A percentile compares a stretch with the other conserved stretches of the same genome.
Evolutionary conservation across 2,888 invertebrate genomes (phyloP).

Genomic region (Clivina fossor): DNA sequence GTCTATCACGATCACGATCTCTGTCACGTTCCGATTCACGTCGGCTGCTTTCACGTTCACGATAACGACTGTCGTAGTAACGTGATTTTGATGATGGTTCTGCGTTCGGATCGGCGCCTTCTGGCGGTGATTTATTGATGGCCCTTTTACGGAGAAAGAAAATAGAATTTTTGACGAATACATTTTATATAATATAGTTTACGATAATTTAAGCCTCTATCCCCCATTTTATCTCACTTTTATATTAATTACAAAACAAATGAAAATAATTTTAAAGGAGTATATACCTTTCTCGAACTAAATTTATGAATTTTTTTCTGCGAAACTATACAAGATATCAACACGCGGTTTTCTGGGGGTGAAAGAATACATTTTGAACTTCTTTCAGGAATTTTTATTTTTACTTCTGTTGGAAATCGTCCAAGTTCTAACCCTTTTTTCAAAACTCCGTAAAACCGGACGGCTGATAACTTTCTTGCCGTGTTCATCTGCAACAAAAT

Average conservation of each 20-base stretch:
- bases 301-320: too few relatives aligned
- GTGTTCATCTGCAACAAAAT: too few relatives aligned
- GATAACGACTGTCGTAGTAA: constrained; percentile 88
- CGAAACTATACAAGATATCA: too few relatives aligned
- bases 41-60: constrained; percentile 63
- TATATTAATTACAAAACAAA: constrained; percentile 7
- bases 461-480: too few relatives aligned
- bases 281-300: too few relatives aligned
- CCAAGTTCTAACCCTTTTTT: too few relatives aligned
- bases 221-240: background rate
- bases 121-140: constrained; percentile 65
- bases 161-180: background rate
- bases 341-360: too few relatives aligned
- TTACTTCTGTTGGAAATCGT: too few relatives aligned
- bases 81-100: constrained; percentile 60
- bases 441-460: too few relatives aligned
- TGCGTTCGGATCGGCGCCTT: constrained; percentile 55
- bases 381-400: too few relatives aligned
- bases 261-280: constrained; percentile 21
- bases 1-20: constrained; percentile 65
- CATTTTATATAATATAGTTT: background rate
- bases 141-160: constrained; percentile 50
- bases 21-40: constrained; percentile 65
- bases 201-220: background rate
- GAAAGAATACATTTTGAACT: too few relatives aligned